Base-by-base conservation (phyloP, 2,888 invertebrate species). In the Allophyes oxyacanthae region DNA sequence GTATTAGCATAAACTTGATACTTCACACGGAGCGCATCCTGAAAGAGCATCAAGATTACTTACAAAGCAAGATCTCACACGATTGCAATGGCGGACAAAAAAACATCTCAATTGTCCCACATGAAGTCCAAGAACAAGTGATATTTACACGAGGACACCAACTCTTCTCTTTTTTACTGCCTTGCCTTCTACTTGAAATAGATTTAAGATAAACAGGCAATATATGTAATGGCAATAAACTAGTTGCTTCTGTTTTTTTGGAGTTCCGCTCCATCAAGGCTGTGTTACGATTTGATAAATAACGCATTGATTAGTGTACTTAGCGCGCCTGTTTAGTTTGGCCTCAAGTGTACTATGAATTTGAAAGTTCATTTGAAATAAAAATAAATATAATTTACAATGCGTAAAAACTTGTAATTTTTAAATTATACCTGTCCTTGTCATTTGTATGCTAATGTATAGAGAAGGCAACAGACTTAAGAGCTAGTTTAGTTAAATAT, bases 71-170 rank as follows among this genome's bases (percentile, higher is more conserved):
- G 40, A 10, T 2, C 25, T 30, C 13, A 10, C 26, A 8, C 10
- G 37, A 32, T 28, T 28, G 1, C 41, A 51, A 38, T 40, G 11
- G 11, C 48, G 51, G 59, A 42, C 58, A 62, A 51, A 72, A 69
- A 66, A 70, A 54, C 20, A 41, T 32, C 10, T 45, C 53, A 62
- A 72, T 60, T 64, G 75, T 56, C 48, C 58, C 54, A 78, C 64
- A 64, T 64, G 83, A 87, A 88, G 83, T 86, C 78, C 81, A 75
- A 68, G 45, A 74, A 65, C 90, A 85, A 90, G 88, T 90, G 90
- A 72, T 87, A 85, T 90, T 89, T 89, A 68, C 61, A 43, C 88
- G 84, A 90, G 90, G 90, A 87, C 89, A 70, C 25, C 90, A 69
- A 81, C 86, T 87, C 88, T 79, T 89, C 88, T 88, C n/a, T 86